These are phyloP conservation scores for Epiblema foenella DNA, from an alignment of 2,888 invertebrate species.

Conservation along the genomic window DNA sequence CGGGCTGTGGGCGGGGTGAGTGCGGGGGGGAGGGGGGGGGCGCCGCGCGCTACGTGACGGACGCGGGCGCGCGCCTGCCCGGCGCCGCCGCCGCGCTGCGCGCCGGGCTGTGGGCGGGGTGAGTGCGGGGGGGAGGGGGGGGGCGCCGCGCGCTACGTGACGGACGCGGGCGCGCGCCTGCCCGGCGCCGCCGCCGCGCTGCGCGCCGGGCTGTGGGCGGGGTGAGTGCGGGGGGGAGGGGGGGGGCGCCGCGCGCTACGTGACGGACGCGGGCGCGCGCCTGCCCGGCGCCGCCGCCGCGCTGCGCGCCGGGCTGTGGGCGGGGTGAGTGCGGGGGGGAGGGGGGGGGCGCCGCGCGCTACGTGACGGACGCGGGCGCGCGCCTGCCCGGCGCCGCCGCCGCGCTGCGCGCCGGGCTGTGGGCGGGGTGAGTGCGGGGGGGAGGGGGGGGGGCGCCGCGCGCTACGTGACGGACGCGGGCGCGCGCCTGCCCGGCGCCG, in stretches of 20 bases:
- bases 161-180: constrained; percentile 92
- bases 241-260: constrained; percentile 80
- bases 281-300: constrained; percentile 90
- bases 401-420: no score
- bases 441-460: no score
- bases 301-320: constrained; percentile 88
- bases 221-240: background rate
- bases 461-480: no score
- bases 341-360: no score
- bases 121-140: no score
- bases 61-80: constrained; percentile 86
- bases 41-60: constrained; percentile 89
- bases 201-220: no score
- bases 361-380: no score
- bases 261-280: constrained; percentile 91
- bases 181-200: constrained; percentile 84
- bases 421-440: no score
- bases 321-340: constrained; percentile 66
- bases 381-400: no score
- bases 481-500: no score
- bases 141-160: constrained; percentile 84
- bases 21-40: constrained; percentile 85
- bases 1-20: background rate
- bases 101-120: background rate
- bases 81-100: background rate